Conservation (phyloP, 1,140 invertebrate species). For the Ceratosolen solmsi region DNA sequence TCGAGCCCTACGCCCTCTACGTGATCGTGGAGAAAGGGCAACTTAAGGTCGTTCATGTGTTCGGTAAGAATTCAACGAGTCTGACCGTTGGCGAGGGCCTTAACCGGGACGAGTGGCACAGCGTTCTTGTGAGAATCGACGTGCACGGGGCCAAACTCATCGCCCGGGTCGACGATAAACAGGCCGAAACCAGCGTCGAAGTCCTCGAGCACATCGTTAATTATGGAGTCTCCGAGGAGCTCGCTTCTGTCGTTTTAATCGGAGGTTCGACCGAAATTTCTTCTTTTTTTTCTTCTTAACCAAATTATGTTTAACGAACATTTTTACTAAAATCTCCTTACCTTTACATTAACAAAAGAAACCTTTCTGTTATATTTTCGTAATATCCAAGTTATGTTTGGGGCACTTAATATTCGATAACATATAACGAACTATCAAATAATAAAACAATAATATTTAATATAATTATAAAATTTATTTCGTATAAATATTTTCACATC, state of each 20-base stretch:
- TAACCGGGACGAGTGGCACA: slow-evolving; percentile 92
- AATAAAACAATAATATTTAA: too few species aligned
- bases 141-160: slow-evolving; percentile 86
- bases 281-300: not conserved
- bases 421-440: too few species aligned
- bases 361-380: too few species aligned
- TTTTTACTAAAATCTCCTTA: too few species aligned
- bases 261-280: slow-evolving; percentile 78
- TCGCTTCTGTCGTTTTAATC: slow-evolving; percentile 89
- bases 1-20: slow-evolving; percentile 88
- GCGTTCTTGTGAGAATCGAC: slow-evolving; percentile 87
- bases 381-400: too few species aligned
- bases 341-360: too few species aligned
- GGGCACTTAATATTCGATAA: too few species aligned
- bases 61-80: slow-evolving; percentile 88
- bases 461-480: too few species aligned
- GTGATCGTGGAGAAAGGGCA: slow-evolving; percentile 92
- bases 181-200: slow-evolving; percentile 84
- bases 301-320: too few species aligned
- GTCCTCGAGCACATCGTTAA: slow-evolving; percentile 85
- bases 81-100: slow-evolving; percentile 89
- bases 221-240: slow-evolving; percentile 87
- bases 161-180: slow-evolving; percentile 86
- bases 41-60: slow-evolving; percentile 91
- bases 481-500: too few species aligned